Base-by-base conservation (phyloP, 2,797 vertebrate genomes). In the Poliocrania exsul region DNA sequence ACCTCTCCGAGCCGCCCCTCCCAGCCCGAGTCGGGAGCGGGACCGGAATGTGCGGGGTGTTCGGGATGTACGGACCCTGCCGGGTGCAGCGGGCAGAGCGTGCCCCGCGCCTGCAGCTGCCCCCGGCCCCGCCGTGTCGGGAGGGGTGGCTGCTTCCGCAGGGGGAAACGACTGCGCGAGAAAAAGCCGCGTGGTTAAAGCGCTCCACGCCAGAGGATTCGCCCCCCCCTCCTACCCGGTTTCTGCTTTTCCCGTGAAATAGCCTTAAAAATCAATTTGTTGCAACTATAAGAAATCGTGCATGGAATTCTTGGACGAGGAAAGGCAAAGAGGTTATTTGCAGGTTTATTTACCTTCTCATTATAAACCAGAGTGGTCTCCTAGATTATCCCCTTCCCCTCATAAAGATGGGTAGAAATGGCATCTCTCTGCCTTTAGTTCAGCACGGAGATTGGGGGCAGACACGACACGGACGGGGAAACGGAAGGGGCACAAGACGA, bases 1-100 rank as follows among this genome's bases (percentile, higher is more conserved):
- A 98, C 95, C 91, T 66, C 49, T 93, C 75, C 79, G 91, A 74
- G 81, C 95, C 10, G 50, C 21, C 73, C 47, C 87, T 28, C 81
- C 35, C 78, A 3, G 28, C 7, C 42, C 24, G 38, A 17, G 42
- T 42, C 26, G 61, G 20, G 12, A 19, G 31, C 64, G n/a, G 44
- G 64, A 24, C 16, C 46, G 67, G 24, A 23, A 46, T 20, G 47
- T 49, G 47, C 40, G 40, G 40, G 40, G 16, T 42, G 40, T 50
- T 16, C 18, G 58, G 16, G 23, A 8, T 26, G 21, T 16, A 15
- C 24, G 25, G 53, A 11, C 29, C 19, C 6, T 26, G 13, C 12
- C 15, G 19, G 19, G 24, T 2, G 2, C 4, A 4, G 13, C 13
- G 16, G 38, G 20, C 31, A 11, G 46, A 31, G 64, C 7, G 10